Conservation (phyloP, 2,113 vertebrate species). For the Chaetura pelagica region DNA sequence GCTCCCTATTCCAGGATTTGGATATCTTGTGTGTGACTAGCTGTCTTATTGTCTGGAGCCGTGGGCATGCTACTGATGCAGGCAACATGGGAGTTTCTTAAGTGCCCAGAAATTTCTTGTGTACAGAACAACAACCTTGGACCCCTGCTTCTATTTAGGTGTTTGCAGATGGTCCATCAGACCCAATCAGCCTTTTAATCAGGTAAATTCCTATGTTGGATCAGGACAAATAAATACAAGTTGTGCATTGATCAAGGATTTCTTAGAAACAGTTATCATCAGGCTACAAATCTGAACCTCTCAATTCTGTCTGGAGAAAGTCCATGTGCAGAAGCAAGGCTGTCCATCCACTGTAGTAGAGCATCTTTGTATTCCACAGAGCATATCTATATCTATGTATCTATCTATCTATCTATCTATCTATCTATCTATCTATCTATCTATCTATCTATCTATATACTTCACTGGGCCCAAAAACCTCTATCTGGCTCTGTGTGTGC, state of each 20-base stretch:
- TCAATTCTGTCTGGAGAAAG: background rate
- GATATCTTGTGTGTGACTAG: background rate
- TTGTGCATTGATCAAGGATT: accelerated
- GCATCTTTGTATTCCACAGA: background rate
- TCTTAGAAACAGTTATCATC: background rate
- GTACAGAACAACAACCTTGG: background rate
- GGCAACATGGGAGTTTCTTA: background rate
- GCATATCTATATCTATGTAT: too few species aligned
- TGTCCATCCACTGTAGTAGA: background rate
- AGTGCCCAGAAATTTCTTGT: background rate
- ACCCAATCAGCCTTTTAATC: background rate
- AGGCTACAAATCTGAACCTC: background rate
- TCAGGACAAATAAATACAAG: background rate
- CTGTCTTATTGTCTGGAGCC: background rate
- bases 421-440: too few species aligned
- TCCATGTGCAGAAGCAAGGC: background rate
- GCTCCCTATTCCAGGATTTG: background rate
- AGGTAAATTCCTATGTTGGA: background rate
- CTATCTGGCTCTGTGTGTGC: too few species aligned
- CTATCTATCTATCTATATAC: too few species aligned
- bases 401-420: too few species aligned
- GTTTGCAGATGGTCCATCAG: background rate
- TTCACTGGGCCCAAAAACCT: too few species aligned
- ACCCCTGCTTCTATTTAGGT: background rate
- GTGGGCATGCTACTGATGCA: background rate